Evolutionary conservation across 1,140 invertebrate genomes (phyloP).

Genomic region (Zaprionus ornatus): DNA sequence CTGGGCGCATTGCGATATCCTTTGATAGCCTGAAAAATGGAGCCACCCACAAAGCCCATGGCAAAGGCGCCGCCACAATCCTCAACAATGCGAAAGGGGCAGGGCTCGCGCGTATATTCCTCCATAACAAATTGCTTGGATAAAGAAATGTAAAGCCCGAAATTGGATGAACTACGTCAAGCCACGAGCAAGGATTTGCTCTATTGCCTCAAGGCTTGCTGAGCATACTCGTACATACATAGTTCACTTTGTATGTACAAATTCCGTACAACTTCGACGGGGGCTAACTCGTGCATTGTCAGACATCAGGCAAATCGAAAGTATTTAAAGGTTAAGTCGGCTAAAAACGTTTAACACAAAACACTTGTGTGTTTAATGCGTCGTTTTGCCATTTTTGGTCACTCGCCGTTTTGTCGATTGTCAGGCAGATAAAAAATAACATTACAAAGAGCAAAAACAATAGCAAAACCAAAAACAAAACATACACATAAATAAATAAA

Average conservation of each 20-base stretch:
- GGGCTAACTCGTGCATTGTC: constrained; percentile 45
- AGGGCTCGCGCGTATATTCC: constrained; percentile 65
- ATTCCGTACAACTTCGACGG: not conserved
- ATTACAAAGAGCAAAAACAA: constrained; percentile 36
- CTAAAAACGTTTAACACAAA: constrained; percentile 44
- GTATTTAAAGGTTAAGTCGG: constrained; percentile 59
- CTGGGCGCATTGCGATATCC: constrained; percentile 65
- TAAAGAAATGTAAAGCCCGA: not conserved
- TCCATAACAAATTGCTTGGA: constrained; percentile 40
- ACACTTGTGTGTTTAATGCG: constrained; percentile 46
- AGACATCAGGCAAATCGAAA: constrained; percentile 22
- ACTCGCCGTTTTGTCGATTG: constrained; percentile 51
- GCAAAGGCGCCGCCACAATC: constrained; percentile 68
- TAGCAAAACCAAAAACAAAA: constrained; percentile 14
- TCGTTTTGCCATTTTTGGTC: constrained; percentile 58
- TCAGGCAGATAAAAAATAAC: constrained; percentile 50
- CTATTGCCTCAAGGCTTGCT: not conserved
- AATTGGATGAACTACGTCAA: not conserved
- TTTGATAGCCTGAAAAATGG: constrained; percentile 60
- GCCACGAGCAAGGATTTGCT: not conserved
- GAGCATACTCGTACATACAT: not conserved
- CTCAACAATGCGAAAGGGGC: constrained; percentile 67
- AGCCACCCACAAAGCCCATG: constrained; percentile 63
- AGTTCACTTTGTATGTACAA: not conserved
- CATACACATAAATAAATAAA: constrained; percentile 65